A percentile compares a stretch with the other conserved stretches of the same genome.
phyloP scores from a whole-genome alignment of 1,140 invertebrate genomes.

The Cataglyphis hispanica region DNA sequence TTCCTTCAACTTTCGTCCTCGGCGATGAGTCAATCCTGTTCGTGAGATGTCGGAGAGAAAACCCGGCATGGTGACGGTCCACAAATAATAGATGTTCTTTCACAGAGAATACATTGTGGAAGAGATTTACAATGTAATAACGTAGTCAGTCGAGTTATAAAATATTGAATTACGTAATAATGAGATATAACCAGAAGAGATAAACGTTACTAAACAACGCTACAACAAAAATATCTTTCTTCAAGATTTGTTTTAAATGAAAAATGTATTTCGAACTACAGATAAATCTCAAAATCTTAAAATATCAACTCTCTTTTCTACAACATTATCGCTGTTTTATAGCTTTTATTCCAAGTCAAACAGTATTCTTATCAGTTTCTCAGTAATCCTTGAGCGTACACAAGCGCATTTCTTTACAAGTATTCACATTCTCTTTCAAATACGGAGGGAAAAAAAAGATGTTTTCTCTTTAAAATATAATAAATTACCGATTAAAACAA shows the following conservation, averaged over 20 bases:
- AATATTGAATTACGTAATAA: neutral
- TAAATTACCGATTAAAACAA: neutral
- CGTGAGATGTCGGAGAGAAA: neutral
- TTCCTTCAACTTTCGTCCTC: conserved; percentile 50
- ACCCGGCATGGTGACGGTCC: neutral
- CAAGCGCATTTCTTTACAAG: too few species aligned
- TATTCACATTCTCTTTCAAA: neutral
- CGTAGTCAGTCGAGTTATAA: neutral
- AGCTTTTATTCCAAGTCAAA: neutral
- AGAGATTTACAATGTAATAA: conserved; percentile 7
- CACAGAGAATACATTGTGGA: neutral
- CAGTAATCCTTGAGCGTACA: too few species aligned
- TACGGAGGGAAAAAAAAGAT: too few species aligned
- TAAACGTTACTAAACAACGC: too few species aligned
- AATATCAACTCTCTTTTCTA: neutral
- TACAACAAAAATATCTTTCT: neutral
- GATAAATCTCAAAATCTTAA: neutral
- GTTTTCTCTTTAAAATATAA: neutral
- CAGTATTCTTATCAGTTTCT: too few species aligned
- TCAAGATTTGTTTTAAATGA: neutral
- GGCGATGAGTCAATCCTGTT: conserved; percentile 33
- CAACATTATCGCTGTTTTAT: neutral
- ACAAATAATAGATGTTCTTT: conserved; percentile 21
- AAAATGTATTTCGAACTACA: neutral
- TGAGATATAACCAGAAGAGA: neutral